These are phyloP conservation scores for Littorina saxatilis DNA, from an alignment of 1,140 invertebrate genomes.

Conservation along the genomic window DNA sequence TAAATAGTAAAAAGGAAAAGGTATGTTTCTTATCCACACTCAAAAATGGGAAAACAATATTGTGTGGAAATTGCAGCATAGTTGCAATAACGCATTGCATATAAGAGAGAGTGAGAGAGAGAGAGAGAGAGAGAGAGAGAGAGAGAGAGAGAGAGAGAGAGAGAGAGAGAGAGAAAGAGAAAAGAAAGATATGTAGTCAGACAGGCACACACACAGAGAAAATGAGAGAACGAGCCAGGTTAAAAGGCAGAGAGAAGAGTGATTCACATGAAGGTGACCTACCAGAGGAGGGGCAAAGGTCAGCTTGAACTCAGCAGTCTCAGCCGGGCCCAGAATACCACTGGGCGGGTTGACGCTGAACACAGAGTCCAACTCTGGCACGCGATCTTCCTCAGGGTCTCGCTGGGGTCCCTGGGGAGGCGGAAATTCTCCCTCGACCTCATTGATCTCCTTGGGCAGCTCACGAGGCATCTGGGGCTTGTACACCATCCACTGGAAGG, in stretches of 20 bases:
- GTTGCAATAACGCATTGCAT: too few species aligned
- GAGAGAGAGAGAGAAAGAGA: too few species aligned
- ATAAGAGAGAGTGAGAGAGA: too few species aligned
- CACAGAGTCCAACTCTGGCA: constrained; percentile 67
- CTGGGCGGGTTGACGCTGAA: constrained; percentile 71
- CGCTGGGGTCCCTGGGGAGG: background rate
- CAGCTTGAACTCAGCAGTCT: constrained; percentile 63
- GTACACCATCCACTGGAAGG: constrained; percentile 72
- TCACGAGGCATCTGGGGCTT: constrained; percentile 68
- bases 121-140: too few species aligned
- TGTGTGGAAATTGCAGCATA: too few species aligned
- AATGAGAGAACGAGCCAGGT: too few species aligned
- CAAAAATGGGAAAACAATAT: too few species aligned
- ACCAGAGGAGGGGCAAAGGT: constrained; percentile 73
- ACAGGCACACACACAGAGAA: background rate
- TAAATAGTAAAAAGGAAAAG: too few species aligned
- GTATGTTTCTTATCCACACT: too few species aligned
- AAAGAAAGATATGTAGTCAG: background rate
- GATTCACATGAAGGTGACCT: too few species aligned
- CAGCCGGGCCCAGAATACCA: constrained; percentile 60
- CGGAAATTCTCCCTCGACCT: constrained; percentile 21
- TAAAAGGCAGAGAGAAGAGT: too few species aligned
- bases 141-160: too few species aligned
- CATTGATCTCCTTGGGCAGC: constrained; percentile 25
- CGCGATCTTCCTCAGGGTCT: constrained; percentile 50